A percentile compares a stretch with the other conserved stretches of the same genome.
These are phyloP conservation scores for Catamblyrhynchus diadema DNA, from an alignment of 2,797 vertebrate species.

Conservation along the genomic window DNA sequence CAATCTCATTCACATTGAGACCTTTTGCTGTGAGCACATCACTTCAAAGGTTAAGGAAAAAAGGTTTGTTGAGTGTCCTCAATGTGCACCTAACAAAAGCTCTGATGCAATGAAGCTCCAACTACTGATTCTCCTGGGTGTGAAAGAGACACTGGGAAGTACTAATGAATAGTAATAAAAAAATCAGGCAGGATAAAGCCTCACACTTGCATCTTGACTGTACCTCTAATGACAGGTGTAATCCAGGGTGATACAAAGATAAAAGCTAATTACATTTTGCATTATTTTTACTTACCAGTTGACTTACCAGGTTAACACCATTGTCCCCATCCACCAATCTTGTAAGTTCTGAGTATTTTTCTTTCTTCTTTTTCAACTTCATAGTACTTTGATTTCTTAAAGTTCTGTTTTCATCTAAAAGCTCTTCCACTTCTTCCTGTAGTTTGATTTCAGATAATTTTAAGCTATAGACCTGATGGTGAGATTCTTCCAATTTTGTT, in stretches of 20 bases:
- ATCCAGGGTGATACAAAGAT: background rate
- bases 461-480: conserved; percentile 61
- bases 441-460: conserved; percentile 74
- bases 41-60: background rate
- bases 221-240: background rate
- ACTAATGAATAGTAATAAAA: background rate
- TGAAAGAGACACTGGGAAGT: background rate
- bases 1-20: background rate
- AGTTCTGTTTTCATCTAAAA: conserved; percentile 72
- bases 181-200: background rate
- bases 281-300: conserved; percentile 44
- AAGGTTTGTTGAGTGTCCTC: background rate
- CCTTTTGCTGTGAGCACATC: background rate
- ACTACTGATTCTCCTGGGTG: background rate
- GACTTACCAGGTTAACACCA: background rate
- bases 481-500: conserved; percentile 77
- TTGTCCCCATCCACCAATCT: background rate
- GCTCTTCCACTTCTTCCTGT: conserved; percentile 72
- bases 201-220: background rate
- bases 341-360: background rate
- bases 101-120: background rate
- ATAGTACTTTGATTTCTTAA: conserved; percentile 58
- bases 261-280: background rate
- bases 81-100: background rate
- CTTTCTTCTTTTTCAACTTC: background rate